Evolutionary conservation across 2,888 invertebrate genomes (phyloP).

Genomic region (Seladonia tumulorum): DNA sequence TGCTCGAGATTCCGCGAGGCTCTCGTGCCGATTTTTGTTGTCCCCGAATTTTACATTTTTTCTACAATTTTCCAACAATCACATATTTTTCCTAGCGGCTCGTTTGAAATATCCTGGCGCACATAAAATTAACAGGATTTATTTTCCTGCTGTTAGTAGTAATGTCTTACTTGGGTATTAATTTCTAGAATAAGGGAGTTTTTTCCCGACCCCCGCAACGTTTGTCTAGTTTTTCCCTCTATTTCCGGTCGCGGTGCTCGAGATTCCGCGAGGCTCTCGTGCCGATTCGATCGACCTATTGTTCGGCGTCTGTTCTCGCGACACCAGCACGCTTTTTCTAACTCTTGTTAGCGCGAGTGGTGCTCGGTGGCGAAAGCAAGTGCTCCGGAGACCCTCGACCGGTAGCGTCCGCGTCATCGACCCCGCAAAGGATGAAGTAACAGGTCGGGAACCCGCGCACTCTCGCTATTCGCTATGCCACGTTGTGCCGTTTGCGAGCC

Average conservation of each 20-base stretch:
- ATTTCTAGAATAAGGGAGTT: not conserved
- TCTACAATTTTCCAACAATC: too few relatives aligned
- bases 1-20: not conserved
- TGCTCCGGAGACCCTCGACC: constrained; percentile 33
- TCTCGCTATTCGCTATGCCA: not conserved
- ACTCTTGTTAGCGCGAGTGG: constrained; percentile 56
- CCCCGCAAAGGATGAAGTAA: constrained; percentile 41
- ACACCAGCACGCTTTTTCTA: constrained; percentile 20
- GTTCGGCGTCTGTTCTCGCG: not conserved
- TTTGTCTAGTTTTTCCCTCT: not conserved
- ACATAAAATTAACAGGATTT: not conserved
- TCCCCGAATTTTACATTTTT: too few relatives aligned
- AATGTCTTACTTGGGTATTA: not conserved
- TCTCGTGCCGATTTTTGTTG: constrained; percentile 6
- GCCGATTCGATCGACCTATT: not conserved
- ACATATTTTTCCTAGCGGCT: too few relatives aligned
- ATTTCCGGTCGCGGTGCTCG: not conserved
- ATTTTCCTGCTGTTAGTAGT: not conserved
- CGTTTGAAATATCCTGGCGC: not conserved
- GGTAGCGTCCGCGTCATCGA: constrained; percentile 40
- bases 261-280: constrained; percentile 1
- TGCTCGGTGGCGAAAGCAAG: constrained; percentile 57
- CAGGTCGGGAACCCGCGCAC: constrained; percentile 36
- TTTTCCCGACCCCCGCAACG: not conserved
- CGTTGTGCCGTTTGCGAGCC: not conserved